Evolutionary conservation across 1,140 invertebrate genomes (phyloP), one percentile per base, ranked within the genome.

Genomic region (Philopotamus ludificatus): DNA sequence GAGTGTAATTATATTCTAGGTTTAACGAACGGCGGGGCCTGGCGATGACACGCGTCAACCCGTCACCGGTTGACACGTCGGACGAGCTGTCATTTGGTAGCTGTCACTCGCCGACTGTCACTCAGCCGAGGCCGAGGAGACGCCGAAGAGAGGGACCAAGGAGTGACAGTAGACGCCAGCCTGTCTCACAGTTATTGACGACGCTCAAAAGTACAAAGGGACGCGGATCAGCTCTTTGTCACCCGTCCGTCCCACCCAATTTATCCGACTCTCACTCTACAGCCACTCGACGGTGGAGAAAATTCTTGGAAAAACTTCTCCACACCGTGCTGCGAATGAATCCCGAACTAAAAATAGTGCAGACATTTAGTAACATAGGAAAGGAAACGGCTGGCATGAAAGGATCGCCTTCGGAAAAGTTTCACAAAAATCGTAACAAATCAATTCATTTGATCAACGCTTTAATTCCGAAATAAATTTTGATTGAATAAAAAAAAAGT

Each of bases 11-110:
- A 65, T 65, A 65, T 65, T 65, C 51, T 57, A n/a, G 63, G 55
- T 59, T 65, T 65, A 65, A 65, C 63, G 63, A 65, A 60, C 63
- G 55, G 15, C n/a, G 54, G 42, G 63, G 63, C 41, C 57, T 65
- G 63, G 54, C 55, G 63, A 65, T 65, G 63, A 65, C 63, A 53
- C 41, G 54, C 63, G 63, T 65, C 63, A 57, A 53, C 34, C 63
- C 53, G 63, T 65, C 63, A 65, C 54, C 47, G 20, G 53, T 34
- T 65, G 63, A 65, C 63, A 51, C 26, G 63, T 65, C 45, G 55
- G 63, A 65, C 63, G 63, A 51, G 63, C 63, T 44, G 63, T 58
- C 63, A 58, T 44, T 65, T 49, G 42, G 47, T 53, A 18, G 22
- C 63, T n/a, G n/a, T 61, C 49, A 23, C 49, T 53, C 15, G 49